Base-by-base conservation (phyloP, 37 sponge, comb jelly and placozoan species). In the Haliclona indistincta region DNA sequence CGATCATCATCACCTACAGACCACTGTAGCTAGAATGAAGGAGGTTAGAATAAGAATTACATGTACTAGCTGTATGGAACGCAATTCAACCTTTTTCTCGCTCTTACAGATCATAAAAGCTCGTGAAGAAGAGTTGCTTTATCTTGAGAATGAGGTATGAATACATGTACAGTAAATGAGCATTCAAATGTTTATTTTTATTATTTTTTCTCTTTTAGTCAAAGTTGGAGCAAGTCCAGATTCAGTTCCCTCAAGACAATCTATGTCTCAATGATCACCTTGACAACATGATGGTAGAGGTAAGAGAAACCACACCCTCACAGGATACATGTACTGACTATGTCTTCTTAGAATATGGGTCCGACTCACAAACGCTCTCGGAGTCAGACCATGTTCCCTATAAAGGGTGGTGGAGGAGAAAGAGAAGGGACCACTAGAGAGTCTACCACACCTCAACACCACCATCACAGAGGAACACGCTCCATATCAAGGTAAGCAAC, bases 131-230 rank as follows among this genome's bases (percentile, higher is more conserved):
- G 54, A 70, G 20, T 26, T 89, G 26, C 71, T 64, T 22, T 36
- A 65, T 22, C 43, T 43, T 43, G 54, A 83, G 77, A 89, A 89
- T 71, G 84, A 89, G n/a, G n/a, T n/a, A n/a, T n/a, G n/a, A n/a
- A n/a, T n/a, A n/a, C n/a, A n/a, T n/a, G n/a, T n/a, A n/a, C n/a
- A n/a, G n/a, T n/a, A n/a, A n/a, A n/a, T n/a, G n/a, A n/a, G n/a
- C n/a, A n/a, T n/a, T n/a, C n/a, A n/a, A n/a, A n/a, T n/a, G n/a
- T n/a, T n/a, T n/a, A n/a, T n/a, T n/a, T n/a, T n/a, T n/a, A n/a
- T n/a, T n/a, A n/a, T n/a, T n/a, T n/a, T n/a, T n/a, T n/a, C n/a
- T n/a, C n/a, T n/a, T n/a, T n/a, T n/a, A n/a, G 79, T 26, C 37
- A 51, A 89, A 83, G 39, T 38, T 89, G 33, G 56, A 60, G 7